A percentile compares a stretch with the other conserved stretches of the same genome.
Conservation (phyloP, 2,888 invertebrate species). For the Pomacea canaliculata region DNA sequence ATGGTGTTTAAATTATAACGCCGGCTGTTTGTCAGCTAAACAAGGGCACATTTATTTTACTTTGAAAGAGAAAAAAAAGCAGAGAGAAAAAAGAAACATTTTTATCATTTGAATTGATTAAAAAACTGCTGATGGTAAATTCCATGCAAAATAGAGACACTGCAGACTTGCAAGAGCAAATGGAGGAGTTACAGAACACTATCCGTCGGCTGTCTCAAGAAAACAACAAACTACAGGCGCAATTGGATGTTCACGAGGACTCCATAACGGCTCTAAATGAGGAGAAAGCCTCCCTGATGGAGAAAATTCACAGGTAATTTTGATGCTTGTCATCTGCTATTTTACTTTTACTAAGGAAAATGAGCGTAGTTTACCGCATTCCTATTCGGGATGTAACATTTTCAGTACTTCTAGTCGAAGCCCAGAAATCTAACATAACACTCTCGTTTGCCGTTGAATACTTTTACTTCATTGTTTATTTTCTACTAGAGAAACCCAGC, state of each 20-base stretch:
- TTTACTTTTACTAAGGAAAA: background rate
- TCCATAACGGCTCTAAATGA: constrained; percentile 30
- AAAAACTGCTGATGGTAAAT: too few relatives aligned
- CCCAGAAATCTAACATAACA: too few relatives aligned
- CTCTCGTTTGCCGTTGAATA: too few relatives aligned
- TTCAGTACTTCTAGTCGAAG: background rate
- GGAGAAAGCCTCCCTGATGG: constrained; percentile 38
- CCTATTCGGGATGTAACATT: background rate
- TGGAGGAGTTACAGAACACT: constrained; percentile 48
- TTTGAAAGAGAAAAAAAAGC: too few relatives aligned
- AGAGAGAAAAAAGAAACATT: too few relatives aligned
- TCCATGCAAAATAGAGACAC: constrained; percentile 29
- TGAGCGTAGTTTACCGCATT: background rate
- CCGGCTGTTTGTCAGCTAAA: too few relatives aligned
- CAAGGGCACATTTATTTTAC: too few relatives aligned
- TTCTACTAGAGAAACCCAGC: too few relatives aligned
- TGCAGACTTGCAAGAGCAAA: constrained; percentile 38
- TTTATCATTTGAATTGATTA: too few relatives aligned
- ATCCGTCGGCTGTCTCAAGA: constrained; percentile 49
- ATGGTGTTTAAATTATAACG: too few relatives aligned
- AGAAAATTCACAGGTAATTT: constrained; percentile 47
- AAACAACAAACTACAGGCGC: constrained; percentile 44
- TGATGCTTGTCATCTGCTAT: background rate
- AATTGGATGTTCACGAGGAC: constrained; percentile 53
- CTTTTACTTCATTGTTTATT: too few relatives aligned